These are phyloP conservation scores for Scolanthus callimorphus DNA, from an alignment of 92 coral and sea anemone species.

Conservation along the genomic window DNA sequence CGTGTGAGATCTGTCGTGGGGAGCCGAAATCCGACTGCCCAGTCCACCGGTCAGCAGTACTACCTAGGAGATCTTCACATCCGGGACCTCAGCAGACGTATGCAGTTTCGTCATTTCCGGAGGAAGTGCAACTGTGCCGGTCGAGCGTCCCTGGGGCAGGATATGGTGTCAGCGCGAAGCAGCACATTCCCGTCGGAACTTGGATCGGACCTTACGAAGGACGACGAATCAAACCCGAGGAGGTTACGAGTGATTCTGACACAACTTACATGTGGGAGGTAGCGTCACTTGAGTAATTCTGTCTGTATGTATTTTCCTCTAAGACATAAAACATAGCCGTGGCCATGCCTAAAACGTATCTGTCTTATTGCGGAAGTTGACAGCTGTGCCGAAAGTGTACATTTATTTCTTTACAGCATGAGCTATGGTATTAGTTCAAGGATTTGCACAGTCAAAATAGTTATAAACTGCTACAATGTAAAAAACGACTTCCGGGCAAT, in stretches of 20 bases:
- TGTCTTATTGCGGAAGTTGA: no score
- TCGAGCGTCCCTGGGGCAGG: slow-evolving; percentile 93
- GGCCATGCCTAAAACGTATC: no score
- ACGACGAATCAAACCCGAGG: slow-evolving; percentile 70
- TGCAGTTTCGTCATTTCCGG: slow-evolving; percentile 91
- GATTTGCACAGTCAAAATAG: no score
- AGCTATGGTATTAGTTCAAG: no score
- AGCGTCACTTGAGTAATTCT: no score
- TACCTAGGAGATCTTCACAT: slow-evolving; percentile 37
- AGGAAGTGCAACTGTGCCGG: slow-evolving; percentile 89
- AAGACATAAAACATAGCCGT: no score
- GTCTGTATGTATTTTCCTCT: no score
- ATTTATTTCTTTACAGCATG: no score
- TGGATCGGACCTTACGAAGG: slow-evolving; percentile 99
- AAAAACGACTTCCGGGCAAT: no score
- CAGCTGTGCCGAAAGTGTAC: no score
- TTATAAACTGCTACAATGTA: no score
- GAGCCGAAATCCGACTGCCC: slow-evolving; percentile 63
- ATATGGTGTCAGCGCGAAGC: slow-evolving; percentile 94
- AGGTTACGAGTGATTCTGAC: slow-evolving; percentile 67
- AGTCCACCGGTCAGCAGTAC: slow-evolving; percentile 41
- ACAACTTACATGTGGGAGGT: slow-evolving; percentile 99
- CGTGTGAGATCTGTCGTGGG: slow-evolving; percentile 71
- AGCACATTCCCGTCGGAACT: slow-evolving; percentile 92
- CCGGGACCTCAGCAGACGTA: slow-evolving; percentile 58